Evolutionary conservation across 1,140 invertebrate genomes (phyloP), one percentile per base, ranked within the genome.

Genomic region (Belonocnema kinseyi): DNA sequence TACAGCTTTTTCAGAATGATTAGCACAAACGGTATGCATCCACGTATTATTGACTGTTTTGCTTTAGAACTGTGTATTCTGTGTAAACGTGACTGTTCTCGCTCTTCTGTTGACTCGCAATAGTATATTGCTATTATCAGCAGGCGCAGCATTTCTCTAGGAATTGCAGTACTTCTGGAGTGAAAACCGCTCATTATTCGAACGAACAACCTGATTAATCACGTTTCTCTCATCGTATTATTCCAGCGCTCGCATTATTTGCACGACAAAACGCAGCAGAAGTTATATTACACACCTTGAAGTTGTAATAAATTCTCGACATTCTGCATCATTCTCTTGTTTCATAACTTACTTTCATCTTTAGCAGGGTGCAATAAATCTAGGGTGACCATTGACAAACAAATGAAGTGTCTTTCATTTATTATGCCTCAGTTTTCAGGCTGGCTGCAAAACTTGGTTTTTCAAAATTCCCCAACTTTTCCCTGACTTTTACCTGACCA

Each of bases 181-280:
- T 21, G 56, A 58, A 21, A 58, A 19, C 5, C 17, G 56, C 56
- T 58, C 56, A 58, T 58, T 58, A 58, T 58, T 58, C 56, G 56
- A 19, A 58, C 17, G 56, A 21, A 58, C 56, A 58, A 58, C 17
- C 17, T 13, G 12, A 58, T 58, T 58, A 58, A 58, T 58, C 56
- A 58, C 19, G 17, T 21, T 58, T 21, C 56, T 21, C 17, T 58
- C 56, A 58, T 58, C 56, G 56, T 58, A 21, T 58, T 26, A 58
- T 58, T 58, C 12, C 21, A 58, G 17, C 56, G 19, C 56, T 58
- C 56, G 56, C 56, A 19, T 58, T 58, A 58, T 58, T 58, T 58
- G 8, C 13, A 46, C 40, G 40, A 46, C 56, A 21, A 58, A 21
- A 58, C 56, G 26, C 8, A 17, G 16, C 10, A 54, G n/a, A 54